Conservation (phyloP, 2,888 invertebrate species). For the Agrotis exclamationis region DNA sequence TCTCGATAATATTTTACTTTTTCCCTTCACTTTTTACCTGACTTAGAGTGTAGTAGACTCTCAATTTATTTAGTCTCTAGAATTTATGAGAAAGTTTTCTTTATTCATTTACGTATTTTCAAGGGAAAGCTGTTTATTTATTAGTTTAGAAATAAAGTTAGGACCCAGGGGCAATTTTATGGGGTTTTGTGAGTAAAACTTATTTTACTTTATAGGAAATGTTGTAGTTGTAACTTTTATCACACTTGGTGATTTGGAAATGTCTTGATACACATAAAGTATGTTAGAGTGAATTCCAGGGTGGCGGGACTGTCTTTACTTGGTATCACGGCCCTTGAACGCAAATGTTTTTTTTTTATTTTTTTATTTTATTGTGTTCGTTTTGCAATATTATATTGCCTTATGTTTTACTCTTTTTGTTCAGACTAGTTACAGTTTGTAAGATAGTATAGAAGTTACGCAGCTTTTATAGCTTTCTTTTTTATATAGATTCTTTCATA, state of each 20-base stretch:
- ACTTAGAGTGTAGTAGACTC: constrained; percentile 45
- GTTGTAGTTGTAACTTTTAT: not conserved
- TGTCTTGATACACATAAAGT: not conserved
- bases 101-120: constrained; percentile 46
- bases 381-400: too few relatives aligned
- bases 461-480: too few relatives aligned
- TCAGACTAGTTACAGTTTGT: too few relatives aligned
- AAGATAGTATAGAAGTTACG: too few relatives aligned
- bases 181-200: not conserved
- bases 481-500: too few relatives aligned
- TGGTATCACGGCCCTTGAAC: too few relatives aligned
- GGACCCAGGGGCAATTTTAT: constrained; percentile 14
- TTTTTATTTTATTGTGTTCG: too few relatives aligned
- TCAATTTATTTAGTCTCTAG: constrained; percentile 59
- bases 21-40: constrained; percentile 63
- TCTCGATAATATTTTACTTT: constrained; percentile 66
- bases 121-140: constrained; percentile 43
- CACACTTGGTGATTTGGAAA: not conserved
- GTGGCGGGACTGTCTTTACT: too few relatives aligned
- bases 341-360: too few relatives aligned
- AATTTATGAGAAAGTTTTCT: constrained; percentile 55
- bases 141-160: constrained; percentile 39
- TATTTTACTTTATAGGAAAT: not conserved
- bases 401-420: too few relatives aligned
- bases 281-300: too few relatives aligned